Base-by-base conservation (phyloP, 2,113 vertebrate genomes). In the Alethe castanea region DNA sequence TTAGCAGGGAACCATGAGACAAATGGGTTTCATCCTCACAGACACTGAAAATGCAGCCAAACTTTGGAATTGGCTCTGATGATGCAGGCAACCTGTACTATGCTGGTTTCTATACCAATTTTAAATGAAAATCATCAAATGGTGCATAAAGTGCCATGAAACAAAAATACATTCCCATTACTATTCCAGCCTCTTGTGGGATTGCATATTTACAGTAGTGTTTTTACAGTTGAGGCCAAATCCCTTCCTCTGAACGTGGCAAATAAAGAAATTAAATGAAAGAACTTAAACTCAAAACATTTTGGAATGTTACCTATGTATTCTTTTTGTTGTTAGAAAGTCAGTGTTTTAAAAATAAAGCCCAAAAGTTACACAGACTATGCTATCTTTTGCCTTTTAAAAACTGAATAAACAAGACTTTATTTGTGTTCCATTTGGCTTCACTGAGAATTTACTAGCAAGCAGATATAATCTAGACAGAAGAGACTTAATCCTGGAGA, bases 401-500 rank as follows among this genome's bases (percentile, higher is more conserved):
- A 92, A 92, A 48, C 11, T 14, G 56, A 59, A 74, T 64, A 92
- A 95, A 71, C 26, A 92, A 86, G 44, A 60, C 16, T 24, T 70
- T 83, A 77, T 90, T 94, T 79, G 42, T 1, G 42, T 92, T 97
- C 52, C 20, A 19, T 94, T 81, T 91, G 56, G 9, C 33, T 96
- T 93, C 86, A 57, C 67, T 74, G 36, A 84, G 56, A 74, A 81
- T 79, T 81, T 56, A 53, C 81, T 92, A 94, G 12, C 19, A 74
- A 81, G 40, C 7, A 86, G 69, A 78, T 92, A 64, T 88, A 86
- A 92, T 88, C 65, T 81, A 94, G 65, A 81, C 19, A 84, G 72
- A 84, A 79, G 81, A 94, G 26, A 91, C 61, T 91, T 95, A 76
- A 95, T 92, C 72, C 77, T 84, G 12, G 16, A 71, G 53, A 94